These are phyloP conservation scores for Mylabris phalerata DNA, from an alignment of 1,140 invertebrate species.

Conservation along the genomic window DNA sequence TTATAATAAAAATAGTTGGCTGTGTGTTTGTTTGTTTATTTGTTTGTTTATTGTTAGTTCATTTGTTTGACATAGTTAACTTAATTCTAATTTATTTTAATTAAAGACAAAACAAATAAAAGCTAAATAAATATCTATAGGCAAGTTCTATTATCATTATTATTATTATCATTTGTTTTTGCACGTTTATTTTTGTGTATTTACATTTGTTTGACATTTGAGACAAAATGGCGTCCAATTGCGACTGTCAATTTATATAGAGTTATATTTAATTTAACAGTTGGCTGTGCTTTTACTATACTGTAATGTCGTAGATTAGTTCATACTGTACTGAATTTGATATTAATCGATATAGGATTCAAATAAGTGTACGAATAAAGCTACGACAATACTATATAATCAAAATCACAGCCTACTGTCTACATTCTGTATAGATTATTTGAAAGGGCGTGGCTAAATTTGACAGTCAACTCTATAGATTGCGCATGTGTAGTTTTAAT, in stretches of 20 bases:
- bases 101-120: conserved; percentile 11
- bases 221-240: too few relatives aligned
- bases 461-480: too few relatives aligned
- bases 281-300: too few relatives aligned
- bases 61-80: neutral
- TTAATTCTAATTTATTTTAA: neutral
- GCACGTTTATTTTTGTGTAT: neutral
- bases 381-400: too few relatives aligned
- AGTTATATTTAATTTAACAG: neutral
- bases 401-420: too few relatives aligned
- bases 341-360: too few relatives aligned
- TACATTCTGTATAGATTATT: too few relatives aligned
- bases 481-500: too few relatives aligned
- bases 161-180: neutral
- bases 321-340: conserved; percentile 16
- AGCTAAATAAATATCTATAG: conserved; percentile 18
- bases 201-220: too few relatives aligned
- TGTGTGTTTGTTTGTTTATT: neutral
- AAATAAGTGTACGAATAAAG: too few relatives aligned
- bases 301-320: neutral
- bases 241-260: too few relatives aligned
- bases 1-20: neutral
- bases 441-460: too few relatives aligned
- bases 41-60: neutral
- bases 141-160: conserved; percentile 5